Conservation (phyloP, 2,113 vertebrate genomes). For the Epinephelus cyanopodus region DNA sequence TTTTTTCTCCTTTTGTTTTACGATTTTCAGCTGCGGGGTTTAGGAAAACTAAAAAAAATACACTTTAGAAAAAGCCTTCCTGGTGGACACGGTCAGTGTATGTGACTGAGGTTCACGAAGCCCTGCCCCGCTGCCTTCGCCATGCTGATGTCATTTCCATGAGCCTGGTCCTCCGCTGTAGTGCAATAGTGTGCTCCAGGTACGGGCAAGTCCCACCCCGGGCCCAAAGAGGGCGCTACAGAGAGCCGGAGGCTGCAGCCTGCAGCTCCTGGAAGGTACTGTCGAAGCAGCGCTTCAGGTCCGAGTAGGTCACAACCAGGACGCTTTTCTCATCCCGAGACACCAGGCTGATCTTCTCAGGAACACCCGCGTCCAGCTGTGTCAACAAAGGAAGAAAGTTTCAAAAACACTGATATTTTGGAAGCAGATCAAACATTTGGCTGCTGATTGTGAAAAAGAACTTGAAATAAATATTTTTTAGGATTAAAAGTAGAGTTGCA, state of each 20-base stretch:
- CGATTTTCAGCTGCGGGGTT: constrained; percentile 87
- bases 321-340: constrained; percentile 99
- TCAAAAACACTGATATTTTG: background rate
- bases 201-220: constrained; percentile 83
- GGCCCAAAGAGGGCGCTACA: constrained; percentile 88
- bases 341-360: constrained; percentile 99
- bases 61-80: constrained; percentile 88
- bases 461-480: too few species aligned
- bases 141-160: constrained; percentile 74
- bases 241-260: constrained; percentile 93
- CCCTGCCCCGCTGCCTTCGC: constrained; percentile 76
- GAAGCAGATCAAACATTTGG: background rate
- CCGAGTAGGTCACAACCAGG: constrained; percentile 98
- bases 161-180: constrained; percentile 88
- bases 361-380: constrained; percentile 97
- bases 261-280: constrained; percentile 99
- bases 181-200: constrained; percentile 94
- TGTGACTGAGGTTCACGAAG: constrained; percentile 94
- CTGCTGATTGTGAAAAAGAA: too few species aligned
- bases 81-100: constrained; percentile 96
- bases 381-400: constrained; percentile 12
- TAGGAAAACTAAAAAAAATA: constrained; percentile 87
- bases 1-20: constrained; percentile 77
- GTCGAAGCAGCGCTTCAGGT: constrained; percentile 99
- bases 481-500: background rate